Conservation (phyloP, 2,797 vertebrate genomes). For the Poeciliopsis gracilis region DNA sequence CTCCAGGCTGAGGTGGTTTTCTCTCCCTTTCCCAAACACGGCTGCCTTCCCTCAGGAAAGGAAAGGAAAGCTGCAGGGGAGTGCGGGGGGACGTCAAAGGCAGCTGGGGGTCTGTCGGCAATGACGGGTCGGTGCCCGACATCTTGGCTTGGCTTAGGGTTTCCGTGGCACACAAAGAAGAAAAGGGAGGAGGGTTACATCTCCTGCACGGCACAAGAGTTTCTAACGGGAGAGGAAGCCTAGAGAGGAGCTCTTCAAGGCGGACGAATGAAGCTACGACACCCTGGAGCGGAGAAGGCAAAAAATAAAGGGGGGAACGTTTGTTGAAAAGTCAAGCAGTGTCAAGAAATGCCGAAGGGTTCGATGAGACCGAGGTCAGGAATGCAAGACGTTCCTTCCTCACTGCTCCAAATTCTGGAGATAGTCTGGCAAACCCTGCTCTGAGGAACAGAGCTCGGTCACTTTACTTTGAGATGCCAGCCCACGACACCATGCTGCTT, state of each 20-base stretch:
- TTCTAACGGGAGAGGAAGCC: conserved; percentile 2
- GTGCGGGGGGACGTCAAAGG: conserved; percentile 86
- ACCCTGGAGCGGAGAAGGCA: conserved; percentile 23
- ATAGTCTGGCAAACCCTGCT: neutral
- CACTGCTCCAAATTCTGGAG: neutral
- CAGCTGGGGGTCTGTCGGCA: conserved; percentile 67
- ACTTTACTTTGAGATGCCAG: too few relatives aligned
- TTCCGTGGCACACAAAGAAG: conserved; percentile 29
- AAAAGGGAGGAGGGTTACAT: conserved; percentile 54
- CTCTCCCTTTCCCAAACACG: conserved; percentile 90
- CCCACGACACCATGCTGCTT: too few relatives aligned
- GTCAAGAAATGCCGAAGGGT: neutral
- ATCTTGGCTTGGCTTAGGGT: conserved; percentile 53
- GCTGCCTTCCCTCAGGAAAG: conserved; percentile 92
- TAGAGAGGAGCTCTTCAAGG: conserved; percentile 14
- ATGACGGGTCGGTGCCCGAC: conserved; percentile 76
- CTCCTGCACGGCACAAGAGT: conserved; percentile 63
- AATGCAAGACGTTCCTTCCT: neutral
- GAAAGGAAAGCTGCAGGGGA: conserved; percentile 89
- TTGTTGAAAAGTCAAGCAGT: neutral
- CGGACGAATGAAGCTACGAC: conserved; percentile 4
- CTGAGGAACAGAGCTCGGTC: too few relatives aligned
- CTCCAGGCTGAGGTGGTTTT: conserved; percentile 83
- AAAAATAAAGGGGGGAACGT: neutral
- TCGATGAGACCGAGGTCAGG: neutral